A percentile compares a stretch with the other conserved stretches of the same genome.
These are phyloP conservation scores for Podotricha telesiphe DNA, from an alignment of 2,888 invertebrate species.

Conservation along the genomic window DNA sequence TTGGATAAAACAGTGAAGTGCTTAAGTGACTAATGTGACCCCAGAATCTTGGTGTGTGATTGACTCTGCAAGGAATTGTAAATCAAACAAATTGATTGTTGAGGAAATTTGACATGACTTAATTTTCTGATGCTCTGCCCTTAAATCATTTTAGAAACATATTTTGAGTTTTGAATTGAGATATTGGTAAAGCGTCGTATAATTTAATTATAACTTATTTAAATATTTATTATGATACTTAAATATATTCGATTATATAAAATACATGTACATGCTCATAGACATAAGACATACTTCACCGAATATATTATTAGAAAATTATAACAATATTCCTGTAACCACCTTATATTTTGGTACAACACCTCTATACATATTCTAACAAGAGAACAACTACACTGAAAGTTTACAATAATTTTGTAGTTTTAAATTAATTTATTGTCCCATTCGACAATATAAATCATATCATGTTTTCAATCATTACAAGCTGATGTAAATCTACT, in stretches of 20 bases:
- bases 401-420: background rate
- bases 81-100: conserved; percentile 18
- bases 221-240: conserved; percentile 16
- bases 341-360: conserved; percentile 18
- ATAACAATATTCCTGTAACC: conserved; percentile 9
- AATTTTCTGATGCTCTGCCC: conserved; percentile 25
- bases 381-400: background rate
- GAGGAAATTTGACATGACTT: conserved; percentile 18
- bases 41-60: conserved; percentile 3
- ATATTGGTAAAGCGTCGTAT: conserved; percentile 9
- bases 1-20: conserved; percentile 11
- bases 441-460: background rate
- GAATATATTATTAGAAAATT: conserved; percentile 12
- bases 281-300: conserved; percentile 12
- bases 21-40: conserved; percentile 20
- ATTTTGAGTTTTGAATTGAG: conserved; percentile 16
- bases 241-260: conserved; percentile 10
- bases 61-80: background rate
- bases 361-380: conserved; percentile 2
- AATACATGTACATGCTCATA: conserved; percentile 16
- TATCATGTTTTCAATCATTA: background rate
- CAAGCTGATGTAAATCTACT: background rate
- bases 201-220: conserved; percentile 14
- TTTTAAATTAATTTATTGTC: background rate
- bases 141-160: conserved; percentile 12